Evolutionary conservation across 2,113 vertebrate species (phyloP), one percentile per base, ranked within the genome.

Genomic region (Illadopsis cleaveri): DNA sequence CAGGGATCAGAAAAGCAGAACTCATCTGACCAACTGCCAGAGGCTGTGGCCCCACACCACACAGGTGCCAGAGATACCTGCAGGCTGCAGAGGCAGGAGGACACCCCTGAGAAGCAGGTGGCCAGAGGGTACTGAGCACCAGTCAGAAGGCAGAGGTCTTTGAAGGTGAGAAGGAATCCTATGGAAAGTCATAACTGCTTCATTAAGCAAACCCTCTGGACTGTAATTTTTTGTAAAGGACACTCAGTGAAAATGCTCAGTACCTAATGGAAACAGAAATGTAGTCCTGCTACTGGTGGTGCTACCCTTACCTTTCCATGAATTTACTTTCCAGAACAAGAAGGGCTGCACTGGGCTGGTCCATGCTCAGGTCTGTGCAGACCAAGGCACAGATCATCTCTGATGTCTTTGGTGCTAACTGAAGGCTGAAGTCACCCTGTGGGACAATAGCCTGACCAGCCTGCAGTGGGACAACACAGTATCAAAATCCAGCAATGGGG

Each of bases 391-490:
- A 66, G 44, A 65, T 23, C 9, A 14, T 6, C 48, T 37, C 57
- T 62, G 40, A 42, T 44, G 11, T 35, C 21, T 21, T 40, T 1
- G 0, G 35, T 54, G 62, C 8, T 56, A 58, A 50, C 8, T 44
- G 21, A 58, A 90, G 57, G 60, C 12, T 45, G 33, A 71, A 79
- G 22, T 40, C 33, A 71, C 19, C 5, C 22, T 25, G 18, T 47
- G 35, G 44, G 8, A 60, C 54, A 64, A 20, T 4, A 37, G 24
- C 14, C 77, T 65, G 40, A 61, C 16, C 51, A 72, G 44, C 5
- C 20, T 1, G 1, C 5, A 3, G 16, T n/a, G 37, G 23, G 9
- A 82, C 45, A 70, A 19, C 15, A 21, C 0, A 4, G 2, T 40
- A 27, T 23, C 31, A 10, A 27, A 56, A 11, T 23, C n/a, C 58